phyloP scores from a whole-genome alignment of 1,140 invertebrate genomes.

The Acyrthosiphon pisum region DNA sequence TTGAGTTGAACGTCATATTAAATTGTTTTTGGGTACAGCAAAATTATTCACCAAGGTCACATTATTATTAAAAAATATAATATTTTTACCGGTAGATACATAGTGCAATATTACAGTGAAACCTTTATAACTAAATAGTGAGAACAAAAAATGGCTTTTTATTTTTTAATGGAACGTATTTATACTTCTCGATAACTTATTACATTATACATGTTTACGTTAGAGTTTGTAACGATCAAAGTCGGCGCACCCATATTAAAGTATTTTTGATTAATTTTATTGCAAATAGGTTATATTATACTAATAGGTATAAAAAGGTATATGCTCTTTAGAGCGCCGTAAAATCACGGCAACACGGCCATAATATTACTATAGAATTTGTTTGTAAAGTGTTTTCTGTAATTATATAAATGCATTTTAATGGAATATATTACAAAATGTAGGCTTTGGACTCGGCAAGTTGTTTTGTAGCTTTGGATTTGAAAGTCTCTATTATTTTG shows the following conservation, averaged over 20 bases:
- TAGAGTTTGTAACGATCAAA: not conserved
- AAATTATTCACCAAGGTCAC: not conserved
- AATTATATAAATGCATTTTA: not conserved
- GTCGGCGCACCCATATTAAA: not conserved
- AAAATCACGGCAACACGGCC: not conserved
- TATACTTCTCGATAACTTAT: not conserved
- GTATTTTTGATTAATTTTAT: not conserved
- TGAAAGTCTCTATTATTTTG: not conserved
- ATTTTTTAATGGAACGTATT: not conserved
- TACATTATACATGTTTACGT: not conserved
- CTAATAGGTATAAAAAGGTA: not conserved
- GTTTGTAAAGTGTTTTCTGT: not conserved
- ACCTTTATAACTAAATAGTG: not conserved
- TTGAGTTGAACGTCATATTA: not conserved
- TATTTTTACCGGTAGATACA: not conserved
- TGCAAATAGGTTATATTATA: not conserved
- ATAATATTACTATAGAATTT: not conserved
- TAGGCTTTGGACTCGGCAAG: not conserved
- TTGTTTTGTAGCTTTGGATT: not conserved
- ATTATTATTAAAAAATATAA: too few relatives aligned
- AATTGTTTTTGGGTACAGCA: not conserved
- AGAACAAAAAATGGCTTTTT: not conserved
- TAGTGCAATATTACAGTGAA: not conserved
- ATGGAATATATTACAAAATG: not conserved
- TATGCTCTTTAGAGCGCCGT: not conserved